Evolutionary conservation across 2,113 vertebrate species (phyloP).

Genomic region (Mesoclemmys tuberculata): DNA sequence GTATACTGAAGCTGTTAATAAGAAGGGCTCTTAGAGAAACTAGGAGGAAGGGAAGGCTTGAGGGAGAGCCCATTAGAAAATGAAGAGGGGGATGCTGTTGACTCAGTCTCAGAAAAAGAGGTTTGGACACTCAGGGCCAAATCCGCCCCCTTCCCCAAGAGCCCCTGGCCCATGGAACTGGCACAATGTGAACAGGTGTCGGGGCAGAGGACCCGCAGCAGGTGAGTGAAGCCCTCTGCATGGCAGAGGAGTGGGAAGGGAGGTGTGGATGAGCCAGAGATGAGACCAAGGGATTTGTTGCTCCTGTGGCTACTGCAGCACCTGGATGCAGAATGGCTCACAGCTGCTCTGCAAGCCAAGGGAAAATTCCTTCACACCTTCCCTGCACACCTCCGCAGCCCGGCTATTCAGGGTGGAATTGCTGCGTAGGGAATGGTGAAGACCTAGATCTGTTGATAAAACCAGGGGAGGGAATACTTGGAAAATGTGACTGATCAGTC

Average conservation of each 20-base stretch:
- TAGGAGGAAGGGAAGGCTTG: neutral
- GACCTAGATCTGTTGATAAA: neutral
- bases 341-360: neutral
- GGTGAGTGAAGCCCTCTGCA: neutral
- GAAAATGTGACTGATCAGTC: neutral
- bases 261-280: neutral
- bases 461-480: neutral
- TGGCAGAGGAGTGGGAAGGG: neutral
- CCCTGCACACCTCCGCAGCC: neutral
- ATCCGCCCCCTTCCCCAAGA: neutral
- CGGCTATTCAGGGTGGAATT: neutral
- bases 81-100: neutral
- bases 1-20: neutral
- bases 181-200: neutral
- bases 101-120: neutral
- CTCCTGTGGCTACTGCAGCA: neutral
- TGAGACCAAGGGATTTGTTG: neutral
- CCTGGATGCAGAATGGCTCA: neutral
- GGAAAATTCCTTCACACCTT: neutral
- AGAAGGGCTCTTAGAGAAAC: neutral
- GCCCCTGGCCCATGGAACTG: neutral
- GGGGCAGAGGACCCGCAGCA: neutral
- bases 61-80: neutral
- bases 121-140: neutral
- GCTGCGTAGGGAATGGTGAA: neutral